phyloP scores from a whole-genome alignment of 2,797 vertebrate species.

The Ctenopoma multispine region DNA sequence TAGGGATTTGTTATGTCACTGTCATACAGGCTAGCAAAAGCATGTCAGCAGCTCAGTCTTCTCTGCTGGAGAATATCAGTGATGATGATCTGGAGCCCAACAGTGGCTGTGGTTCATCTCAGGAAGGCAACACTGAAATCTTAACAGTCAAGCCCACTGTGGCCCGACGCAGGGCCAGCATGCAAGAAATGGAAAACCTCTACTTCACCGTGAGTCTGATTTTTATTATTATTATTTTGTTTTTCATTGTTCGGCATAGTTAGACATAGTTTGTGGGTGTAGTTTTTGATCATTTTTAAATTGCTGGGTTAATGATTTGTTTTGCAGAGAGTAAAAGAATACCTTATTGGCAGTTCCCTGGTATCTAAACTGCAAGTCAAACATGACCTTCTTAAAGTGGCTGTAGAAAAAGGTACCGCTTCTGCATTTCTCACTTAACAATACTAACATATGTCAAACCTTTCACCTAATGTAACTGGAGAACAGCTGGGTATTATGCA shows the following conservation, averaged over 20 bases:
- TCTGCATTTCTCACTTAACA: slow-evolving; percentile 50
- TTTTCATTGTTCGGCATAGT: not conserved
- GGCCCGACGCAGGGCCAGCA: slow-evolving; percentile 82
- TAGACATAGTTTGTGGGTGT: not conserved
- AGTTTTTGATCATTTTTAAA: too few relatives aligned
- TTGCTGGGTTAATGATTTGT: slow-evolving; percentile 23
- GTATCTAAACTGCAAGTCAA: slow-evolving; percentile 90
- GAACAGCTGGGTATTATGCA: not conserved
- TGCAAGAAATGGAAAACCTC: slow-evolving; percentile 87
- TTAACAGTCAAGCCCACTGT: slow-evolving; percentile 70
- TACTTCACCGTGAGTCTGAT: slow-evolving; percentile 84
- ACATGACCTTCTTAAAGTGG: slow-evolving; percentile 88
- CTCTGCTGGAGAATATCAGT: slow-evolving; percentile 71
- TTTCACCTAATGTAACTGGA: slow-evolving; percentile 6
- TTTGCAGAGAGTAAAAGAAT: slow-evolving; percentile 88
- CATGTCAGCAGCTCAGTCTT: slow-evolving; percentile 55
- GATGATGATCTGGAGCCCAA: slow-evolving; percentile 78
- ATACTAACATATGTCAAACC: not conserved
- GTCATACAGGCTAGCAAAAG: slow-evolving; percentile 64
- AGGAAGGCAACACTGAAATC: slow-evolving; percentile 79
- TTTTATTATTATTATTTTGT: too few relatives aligned
- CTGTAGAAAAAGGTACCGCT: slow-evolving; percentile 86
- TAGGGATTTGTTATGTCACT: not conserved
- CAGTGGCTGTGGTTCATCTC: slow-evolving; percentile 64
- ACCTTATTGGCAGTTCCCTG: slow-evolving; percentile 84